phyloP scores from a whole-genome alignment of 1,140 invertebrate species.

The Trichonephila clavipes region DNA sequence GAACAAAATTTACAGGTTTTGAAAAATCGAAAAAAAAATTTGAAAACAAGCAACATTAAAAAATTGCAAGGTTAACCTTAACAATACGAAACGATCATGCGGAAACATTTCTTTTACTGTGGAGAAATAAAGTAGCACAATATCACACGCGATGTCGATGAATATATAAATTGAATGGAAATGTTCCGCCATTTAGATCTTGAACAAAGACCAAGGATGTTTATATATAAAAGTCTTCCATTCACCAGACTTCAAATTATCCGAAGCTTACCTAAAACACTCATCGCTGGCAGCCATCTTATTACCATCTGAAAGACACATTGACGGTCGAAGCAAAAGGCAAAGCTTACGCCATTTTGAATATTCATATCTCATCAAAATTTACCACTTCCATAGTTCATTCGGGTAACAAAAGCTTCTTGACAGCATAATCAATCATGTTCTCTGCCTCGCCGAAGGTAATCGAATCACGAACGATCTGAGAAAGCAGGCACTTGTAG shows the following conservation, averaged over 20 bases:
- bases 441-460: neutral
- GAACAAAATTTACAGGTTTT: too few species aligned
- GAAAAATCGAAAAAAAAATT: too few species aligned
- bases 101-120: too few species aligned
- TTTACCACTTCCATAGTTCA: constrained; percentile 32
- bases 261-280: neutral
- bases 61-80: too few species aligned
- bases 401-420: neutral
- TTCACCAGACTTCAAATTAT: neutral
- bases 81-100: too few species aligned
- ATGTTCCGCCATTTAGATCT: too few species aligned
- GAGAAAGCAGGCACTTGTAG: constrained; percentile 6
- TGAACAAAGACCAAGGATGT: neutral
- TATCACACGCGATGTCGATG: neutral
- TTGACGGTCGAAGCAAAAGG: neutral
- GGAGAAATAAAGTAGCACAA: too few species aligned
- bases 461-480: neutral
- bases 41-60: too few species aligned
- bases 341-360: constrained; percentile 18
- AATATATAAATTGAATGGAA: neutral
- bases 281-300: neutral
- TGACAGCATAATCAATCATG: constrained; percentile 29
- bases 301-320: constrained; percentile 36
- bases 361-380: constrained; percentile 37
- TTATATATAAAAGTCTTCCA: too few species aligned